A percentile compares a stretch with the other conserved stretches of the same genome.
Conservation (phyloP, 1,140 invertebrate species). For the Lucilia cuprina region DNA sequence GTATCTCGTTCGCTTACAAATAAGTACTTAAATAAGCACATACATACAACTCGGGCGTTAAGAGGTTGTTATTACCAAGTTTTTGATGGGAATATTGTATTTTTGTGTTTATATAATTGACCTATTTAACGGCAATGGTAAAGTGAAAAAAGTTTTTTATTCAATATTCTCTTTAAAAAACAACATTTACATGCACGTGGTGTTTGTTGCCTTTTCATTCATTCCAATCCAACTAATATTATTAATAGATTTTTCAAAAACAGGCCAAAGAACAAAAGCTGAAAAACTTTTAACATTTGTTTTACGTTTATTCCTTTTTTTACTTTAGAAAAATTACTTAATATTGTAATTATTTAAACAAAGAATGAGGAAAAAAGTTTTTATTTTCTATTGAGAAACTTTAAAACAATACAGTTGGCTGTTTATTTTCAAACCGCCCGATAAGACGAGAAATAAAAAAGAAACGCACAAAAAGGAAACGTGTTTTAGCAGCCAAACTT, state of each 20-base stretch:
- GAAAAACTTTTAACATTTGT: background rate
- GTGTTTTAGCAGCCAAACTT: background rate
- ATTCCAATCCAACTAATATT: background rate
- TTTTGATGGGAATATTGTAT: too few relatives aligned
- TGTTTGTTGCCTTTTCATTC: background rate
- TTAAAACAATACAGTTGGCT: constrained; percentile 14
- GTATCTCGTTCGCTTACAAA: too few relatives aligned
- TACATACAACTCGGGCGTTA: too few relatives aligned
- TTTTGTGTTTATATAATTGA: too few relatives aligned
- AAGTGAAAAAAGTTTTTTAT: background rate
- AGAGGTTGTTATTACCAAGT: too few relatives aligned
- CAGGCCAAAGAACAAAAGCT: background rate
- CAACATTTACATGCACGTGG: background rate
- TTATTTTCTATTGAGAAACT: constrained; percentile 22
- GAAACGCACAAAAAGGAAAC: background rate
- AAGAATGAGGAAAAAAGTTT: background rate
- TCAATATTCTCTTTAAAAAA: background rate
- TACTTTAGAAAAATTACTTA: constrained; percentile 2
- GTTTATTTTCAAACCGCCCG: background rate
- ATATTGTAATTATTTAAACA: constrained; percentile 15
- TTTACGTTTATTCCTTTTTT: background rate
- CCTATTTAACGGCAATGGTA: too few relatives aligned
- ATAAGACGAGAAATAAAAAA: background rate
- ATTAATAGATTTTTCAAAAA: background rate
- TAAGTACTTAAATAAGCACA: too few relatives aligned